phyloP scores from a whole-genome alignment of 2,113 vertebrate genomes.

The Phoxinus phoxinus region DNA sequence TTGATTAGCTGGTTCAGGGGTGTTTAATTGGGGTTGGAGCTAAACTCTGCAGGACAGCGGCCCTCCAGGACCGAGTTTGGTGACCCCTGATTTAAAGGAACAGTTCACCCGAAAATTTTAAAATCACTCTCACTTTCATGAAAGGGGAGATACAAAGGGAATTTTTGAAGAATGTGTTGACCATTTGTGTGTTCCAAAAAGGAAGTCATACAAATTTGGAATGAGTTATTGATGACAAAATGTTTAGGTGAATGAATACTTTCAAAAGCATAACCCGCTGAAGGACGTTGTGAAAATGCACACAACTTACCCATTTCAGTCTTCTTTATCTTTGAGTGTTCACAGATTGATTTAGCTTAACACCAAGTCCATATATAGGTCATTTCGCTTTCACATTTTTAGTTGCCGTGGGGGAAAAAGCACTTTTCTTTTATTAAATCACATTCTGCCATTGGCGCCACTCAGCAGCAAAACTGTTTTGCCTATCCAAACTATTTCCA shows the following conservation, averaged over 20 bases:
- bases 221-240: neutral
- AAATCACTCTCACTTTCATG: neutral
- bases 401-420: neutral
- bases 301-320: slow-evolving; percentile 15
- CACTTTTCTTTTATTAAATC: neutral
- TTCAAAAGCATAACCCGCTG: neutral
- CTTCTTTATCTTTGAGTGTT: slow-evolving; percentile 28
- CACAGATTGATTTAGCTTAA: neutral
- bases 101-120: neutral
- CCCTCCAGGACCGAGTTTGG: too few species aligned
- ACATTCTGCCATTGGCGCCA: slow-evolving; percentile 21
- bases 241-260: neutral
- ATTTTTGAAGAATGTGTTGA: neutral
- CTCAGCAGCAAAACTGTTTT: neutral
- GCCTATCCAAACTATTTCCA: neutral
- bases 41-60: too few species aligned
- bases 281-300: neutral
- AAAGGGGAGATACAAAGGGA: too few species aligned
- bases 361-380: neutral
- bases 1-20: too few species aligned
- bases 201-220: neutral
- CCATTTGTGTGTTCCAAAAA: neutral
- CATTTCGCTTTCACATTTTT: neutral
- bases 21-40: too few species aligned
- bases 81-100: too few species aligned